These are phyloP conservation scores for Spicauda simplicius DNA, from an alignment of 2,888 invertebrate genomes.

Conservation along the genomic window DNA sequence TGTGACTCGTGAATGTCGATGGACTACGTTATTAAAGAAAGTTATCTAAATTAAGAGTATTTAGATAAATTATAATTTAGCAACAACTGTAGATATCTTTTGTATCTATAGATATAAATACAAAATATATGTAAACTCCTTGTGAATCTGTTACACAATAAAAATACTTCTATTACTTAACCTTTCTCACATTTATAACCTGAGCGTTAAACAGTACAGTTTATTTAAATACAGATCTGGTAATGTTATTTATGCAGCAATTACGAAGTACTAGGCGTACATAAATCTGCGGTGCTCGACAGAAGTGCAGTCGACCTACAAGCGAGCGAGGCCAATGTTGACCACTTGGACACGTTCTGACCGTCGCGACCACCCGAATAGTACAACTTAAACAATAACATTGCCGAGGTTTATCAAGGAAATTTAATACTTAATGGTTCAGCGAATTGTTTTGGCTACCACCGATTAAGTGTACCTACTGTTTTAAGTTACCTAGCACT, in stretches of 20 bases:
- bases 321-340: neutral
- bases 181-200: too few species aligned
- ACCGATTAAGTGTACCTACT: neutral
- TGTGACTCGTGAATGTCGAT: too few species aligned
- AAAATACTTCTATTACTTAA: too few species aligned
- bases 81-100: too few species aligned
- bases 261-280: neutral
- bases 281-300: neutral
- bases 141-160: too few species aligned
- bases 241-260: neutral
- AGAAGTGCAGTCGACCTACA: slow-evolving; percentile 5
- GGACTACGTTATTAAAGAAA: too few species aligned
- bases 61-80: too few species aligned
- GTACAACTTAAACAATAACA: slow-evolving; percentile 10
- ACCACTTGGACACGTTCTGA: slow-evolving; percentile 1
- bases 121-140: too few species aligned
- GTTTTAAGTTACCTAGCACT: neutral
- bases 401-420: slow-evolving; percentile 6
- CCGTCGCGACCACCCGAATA: slow-evolving; percentile 5
- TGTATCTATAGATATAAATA: too few species aligned
- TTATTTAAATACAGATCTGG: neutral
- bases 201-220: neutral
- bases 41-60: too few species aligned
- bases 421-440: slow-evolving; percentile 6
- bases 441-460: neutral